Evolutionary conservation across 2,113 vertebrate species (phyloP).

Genomic region (Xyliphius kryptos): DNA sequence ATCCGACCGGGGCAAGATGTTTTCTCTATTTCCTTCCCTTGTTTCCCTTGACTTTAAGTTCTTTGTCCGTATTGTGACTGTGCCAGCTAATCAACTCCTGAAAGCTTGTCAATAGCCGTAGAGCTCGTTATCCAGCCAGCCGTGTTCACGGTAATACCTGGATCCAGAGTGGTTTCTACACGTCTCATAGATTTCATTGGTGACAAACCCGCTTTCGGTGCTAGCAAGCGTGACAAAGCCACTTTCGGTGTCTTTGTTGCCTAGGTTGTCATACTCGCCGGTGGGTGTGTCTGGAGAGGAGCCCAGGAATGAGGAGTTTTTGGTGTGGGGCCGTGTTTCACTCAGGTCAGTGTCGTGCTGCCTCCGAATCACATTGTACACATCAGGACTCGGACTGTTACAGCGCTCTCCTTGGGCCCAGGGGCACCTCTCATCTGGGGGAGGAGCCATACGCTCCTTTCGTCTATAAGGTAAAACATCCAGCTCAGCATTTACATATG

Average conservation of each 20-base stretch:
- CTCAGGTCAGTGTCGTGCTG: conserved; percentile 81
- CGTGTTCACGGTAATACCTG: conserved; percentile 57
- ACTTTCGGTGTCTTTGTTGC: conserved; percentile 65
- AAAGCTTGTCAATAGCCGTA: conserved; percentile 63
- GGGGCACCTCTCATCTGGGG: conserved; percentile 57
- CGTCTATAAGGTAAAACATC: conserved; percentile 47
- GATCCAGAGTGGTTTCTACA: conserved; percentile 54
- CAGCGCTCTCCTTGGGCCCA: conserved; percentile 57
- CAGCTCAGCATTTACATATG: no score
- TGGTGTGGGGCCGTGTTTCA: conserved; percentile 71
- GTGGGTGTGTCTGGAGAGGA: conserved; percentile 64
- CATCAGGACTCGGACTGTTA: conserved; percentile 69
- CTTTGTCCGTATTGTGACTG: no score
- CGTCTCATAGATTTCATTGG: conserved; percentile 81
- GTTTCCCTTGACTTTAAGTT: no score
- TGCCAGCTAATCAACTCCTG: no score
- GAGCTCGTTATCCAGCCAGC: conserved; percentile 83
- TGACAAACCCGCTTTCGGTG: conserved; percentile 80
- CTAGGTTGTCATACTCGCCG: conserved; percentile 70
- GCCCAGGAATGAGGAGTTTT: conserved; percentile 83
- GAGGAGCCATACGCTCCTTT: conserved; percentile 49
- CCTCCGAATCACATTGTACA: conserved; percentile 78
- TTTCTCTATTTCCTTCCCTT: no score
- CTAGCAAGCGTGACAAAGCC: conserved; percentile 74
- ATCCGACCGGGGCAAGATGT: no score